Evolutionary conservation across 2,888 invertebrate genomes (phyloP), one percentile per base, ranked within the genome.

Genomic region (Diarsia mendica): DNA sequence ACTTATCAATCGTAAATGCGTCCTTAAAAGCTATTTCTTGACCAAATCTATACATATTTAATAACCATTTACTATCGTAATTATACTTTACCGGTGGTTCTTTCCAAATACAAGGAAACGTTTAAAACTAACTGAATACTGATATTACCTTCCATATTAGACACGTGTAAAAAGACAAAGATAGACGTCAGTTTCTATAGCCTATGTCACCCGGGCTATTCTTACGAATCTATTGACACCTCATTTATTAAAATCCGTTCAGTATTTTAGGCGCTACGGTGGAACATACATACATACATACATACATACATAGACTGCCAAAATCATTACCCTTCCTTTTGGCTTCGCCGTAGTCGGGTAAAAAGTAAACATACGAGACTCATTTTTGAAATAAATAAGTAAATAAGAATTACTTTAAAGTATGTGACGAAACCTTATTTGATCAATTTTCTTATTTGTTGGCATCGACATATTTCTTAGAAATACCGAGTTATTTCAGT

Each of bases 391-490:
- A 70, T 44, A 64, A 51, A 46, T 64, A 33, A 28, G 18, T n/a
- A 48, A 8, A 8, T 39, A 8, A 48, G 15, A 73, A 58, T 46
- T 33, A 48, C 53, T 44, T 33, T 10, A 60, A 64, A 28, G 23
- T 4, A 51, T 18, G 51, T 39, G 58, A 48, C 18, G 58, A 51
- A 55, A 63, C 11, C 53, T 53, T 48, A 49, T 80, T 77, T 63
- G 48, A 51, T 75, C 33, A 3, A 65, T 11, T 48, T 23, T 48
- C n/a, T 0, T 75, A 64, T 64, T 23, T 66, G 9, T 60, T 53
- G 13, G n/a, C 61, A 66, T 55, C 64, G 68, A 65, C n/a, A 51
- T 71, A 67, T 79, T 84, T 83, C 63, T 60, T 6, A 72, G 49
- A 83, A 84, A 65, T 55, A 70, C 63, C 49, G 8, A 49, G 20